Evolutionary conservation across 1,140 invertebrate species (phyloP).

Genomic region (Lethrus apterus): DNA sequence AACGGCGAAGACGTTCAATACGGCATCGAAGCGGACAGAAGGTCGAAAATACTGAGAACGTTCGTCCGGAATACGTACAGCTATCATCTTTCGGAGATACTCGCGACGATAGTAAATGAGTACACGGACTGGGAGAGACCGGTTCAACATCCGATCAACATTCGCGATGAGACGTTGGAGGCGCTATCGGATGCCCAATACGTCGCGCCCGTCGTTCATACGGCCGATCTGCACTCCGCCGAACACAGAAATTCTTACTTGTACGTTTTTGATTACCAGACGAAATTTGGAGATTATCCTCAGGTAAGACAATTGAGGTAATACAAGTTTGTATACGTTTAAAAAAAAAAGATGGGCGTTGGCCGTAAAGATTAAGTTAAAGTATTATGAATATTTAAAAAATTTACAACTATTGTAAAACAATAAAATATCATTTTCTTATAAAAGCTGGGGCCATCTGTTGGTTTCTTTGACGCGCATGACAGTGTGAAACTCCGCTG

Average conservation of each 20-base stretch:
- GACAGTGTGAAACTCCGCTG: background rate
- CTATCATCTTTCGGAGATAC: conserved; percentile 75
- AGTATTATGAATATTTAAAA: background rate
- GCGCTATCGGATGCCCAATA: conserved; percentile 89
- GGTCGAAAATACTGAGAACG: conserved; percentile 84
- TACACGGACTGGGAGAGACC: conserved; percentile 96
- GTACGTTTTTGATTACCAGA: conserved; percentile 92
- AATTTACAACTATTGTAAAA: background rate
- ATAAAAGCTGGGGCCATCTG: background rate
- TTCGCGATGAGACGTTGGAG: conserved; percentile 89
- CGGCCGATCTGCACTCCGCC: conserved; percentile 85
- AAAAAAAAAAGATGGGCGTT: background rate
- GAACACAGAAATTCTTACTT: conserved; percentile 76
- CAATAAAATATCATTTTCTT: background rate
- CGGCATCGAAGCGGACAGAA: conserved; percentile 76
- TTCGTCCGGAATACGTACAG: conserved; percentile 90
- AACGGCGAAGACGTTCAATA: conserved; percentile 85
- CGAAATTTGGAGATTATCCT: conserved; percentile 81
- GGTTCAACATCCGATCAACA: conserved; percentile 85
- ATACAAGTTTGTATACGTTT: background rate
- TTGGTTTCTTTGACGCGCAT: background rate
- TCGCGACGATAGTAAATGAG: conserved; percentile 88
- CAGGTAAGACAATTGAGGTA: conserved; percentile 54
- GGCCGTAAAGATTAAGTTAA: background rate
- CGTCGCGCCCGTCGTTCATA: conserved; percentile 86